phyloP scores from a whole-genome alignment of 1,140 invertebrate genomes.

The Coptotermes formosanus region DNA sequence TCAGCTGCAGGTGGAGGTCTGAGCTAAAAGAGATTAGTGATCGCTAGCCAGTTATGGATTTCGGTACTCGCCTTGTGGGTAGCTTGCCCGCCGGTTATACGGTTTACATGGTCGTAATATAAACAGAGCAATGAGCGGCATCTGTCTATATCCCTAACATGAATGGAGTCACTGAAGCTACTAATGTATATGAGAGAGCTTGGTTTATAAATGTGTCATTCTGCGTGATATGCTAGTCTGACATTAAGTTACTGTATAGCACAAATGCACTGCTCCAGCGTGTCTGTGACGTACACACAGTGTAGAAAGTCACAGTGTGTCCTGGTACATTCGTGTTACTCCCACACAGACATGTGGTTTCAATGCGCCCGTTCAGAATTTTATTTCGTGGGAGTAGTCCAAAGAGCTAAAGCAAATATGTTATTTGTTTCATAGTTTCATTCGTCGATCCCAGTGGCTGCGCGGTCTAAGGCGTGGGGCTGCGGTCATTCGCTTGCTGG shows the following conservation, averaged over 20 bases:
- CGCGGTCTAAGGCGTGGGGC: no score
- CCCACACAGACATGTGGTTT: background rate
- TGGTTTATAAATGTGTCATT: constrained; percentile 9
- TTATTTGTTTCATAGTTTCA: no score
- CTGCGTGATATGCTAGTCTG: background rate
- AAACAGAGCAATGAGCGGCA: background rate
- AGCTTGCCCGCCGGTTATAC: background rate
- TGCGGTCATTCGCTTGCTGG: no score
- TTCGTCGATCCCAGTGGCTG: no score
- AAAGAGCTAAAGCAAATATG: no score
- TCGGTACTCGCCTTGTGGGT: background rate
- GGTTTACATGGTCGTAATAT: constrained; percentile 12
- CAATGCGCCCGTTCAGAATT: no score
- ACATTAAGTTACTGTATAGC: background rate
- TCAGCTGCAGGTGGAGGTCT: no score
- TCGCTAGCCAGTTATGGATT: no score
- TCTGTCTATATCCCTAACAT: background rate
- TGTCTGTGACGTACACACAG: constrained; percentile 3
- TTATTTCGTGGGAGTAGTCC: no score
- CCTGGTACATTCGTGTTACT: background rate
- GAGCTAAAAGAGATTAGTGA: no score
- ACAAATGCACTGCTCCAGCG: background rate
- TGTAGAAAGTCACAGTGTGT: background rate
- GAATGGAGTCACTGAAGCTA: background rate
- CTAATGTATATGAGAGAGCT: background rate